These are phyloP conservation scores for Papilio glaucus DNA, from an alignment of 1,140 invertebrate genomes.

Conservation along the genomic window DNA sequence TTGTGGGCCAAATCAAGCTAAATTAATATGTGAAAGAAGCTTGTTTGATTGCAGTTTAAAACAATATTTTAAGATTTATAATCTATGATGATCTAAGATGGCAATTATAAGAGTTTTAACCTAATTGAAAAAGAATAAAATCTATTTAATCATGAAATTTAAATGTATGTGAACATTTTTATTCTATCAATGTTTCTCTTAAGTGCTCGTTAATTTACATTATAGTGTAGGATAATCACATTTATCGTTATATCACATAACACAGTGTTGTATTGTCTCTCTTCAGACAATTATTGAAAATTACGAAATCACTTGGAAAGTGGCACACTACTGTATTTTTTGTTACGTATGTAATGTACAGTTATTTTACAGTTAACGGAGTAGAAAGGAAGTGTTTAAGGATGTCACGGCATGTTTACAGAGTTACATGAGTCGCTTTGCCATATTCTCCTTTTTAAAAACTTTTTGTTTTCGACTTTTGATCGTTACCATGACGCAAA, in stretches of 20 bases:
- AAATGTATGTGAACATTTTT: no score
- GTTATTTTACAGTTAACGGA: constrained; percentile 37
- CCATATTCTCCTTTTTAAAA: neutral
- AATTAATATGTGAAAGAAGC: no score
- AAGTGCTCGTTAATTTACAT: no score
- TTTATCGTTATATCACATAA: neutral
- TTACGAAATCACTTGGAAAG: constrained; percentile 31
- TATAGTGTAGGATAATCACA: neutral
- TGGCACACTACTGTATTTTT: constrained; percentile 33
- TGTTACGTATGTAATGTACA: constrained; percentile 35
- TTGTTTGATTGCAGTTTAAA: no score
- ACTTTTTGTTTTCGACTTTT: constrained; percentile 18
- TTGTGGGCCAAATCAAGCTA: no score
- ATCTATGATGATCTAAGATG: no score
- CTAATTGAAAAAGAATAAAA: no score
- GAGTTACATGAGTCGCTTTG: neutral
- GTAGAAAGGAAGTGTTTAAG: constrained; percentile 36
- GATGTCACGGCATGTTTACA: constrained; percentile 29
- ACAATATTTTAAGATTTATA: no score
- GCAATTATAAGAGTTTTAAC: no score
- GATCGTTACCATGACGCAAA: constrained; percentile 21
- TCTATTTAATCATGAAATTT: no score
- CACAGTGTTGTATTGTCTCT: constrained; percentile 10
- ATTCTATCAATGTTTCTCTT: no score
- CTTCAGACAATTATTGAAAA: neutral